Evolutionary conservation across 2,888 invertebrate genomes (phyloP), one percentile per base, ranked within the genome.

Genomic region (Trichopoda pennipes): DNA sequence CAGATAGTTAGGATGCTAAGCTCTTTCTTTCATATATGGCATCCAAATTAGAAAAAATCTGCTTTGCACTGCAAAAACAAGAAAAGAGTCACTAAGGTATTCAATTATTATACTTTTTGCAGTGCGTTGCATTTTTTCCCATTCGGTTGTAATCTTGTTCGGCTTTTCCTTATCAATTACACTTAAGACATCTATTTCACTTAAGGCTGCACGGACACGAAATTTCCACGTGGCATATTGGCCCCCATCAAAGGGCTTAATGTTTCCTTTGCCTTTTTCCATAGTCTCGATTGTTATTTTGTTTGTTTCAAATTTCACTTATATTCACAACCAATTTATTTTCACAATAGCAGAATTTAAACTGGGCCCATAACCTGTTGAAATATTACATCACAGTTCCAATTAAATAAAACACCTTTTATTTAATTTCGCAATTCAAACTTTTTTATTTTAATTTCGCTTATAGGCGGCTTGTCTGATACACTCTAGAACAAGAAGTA

Each of bases 51-150:
- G 21, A 49, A 19, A 84, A 79, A 58, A 80, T 83, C 75, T 56
- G n/a, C n/a, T n/a, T n/a, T n/a, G n/a, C n/a, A n/a, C n/a, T n/a
- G 83, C 84, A 77, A 83, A 75, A 2, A 60, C 64, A n/a, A 80
- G 80, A 69, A 77, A 84, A 4, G 73, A 83, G 49, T 83, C 82
- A 69, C 69, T 70, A 53, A 83, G 68, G 75, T 63, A 83, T 63
- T 83, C 77, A 56, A 84, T 81, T 2, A 81, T 75, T 35, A 74
- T 21, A 64, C 72, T 72, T 64, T 81, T 81, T 14, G 83, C 84
- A 28, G 6, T 63, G 63, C 74, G 68, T 44, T 83, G 76, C 21
- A 21, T 55, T 53, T 76, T 80, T 21, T 35, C 3, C 81, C 78
- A 81, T 6, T 68, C 56, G 10, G 78, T 80, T 44, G 16, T 74